These are phyloP conservation scores for Columba livia DNA, from an alignment of 2,113 vertebrate genomes.

Conservation along the genomic window DNA sequence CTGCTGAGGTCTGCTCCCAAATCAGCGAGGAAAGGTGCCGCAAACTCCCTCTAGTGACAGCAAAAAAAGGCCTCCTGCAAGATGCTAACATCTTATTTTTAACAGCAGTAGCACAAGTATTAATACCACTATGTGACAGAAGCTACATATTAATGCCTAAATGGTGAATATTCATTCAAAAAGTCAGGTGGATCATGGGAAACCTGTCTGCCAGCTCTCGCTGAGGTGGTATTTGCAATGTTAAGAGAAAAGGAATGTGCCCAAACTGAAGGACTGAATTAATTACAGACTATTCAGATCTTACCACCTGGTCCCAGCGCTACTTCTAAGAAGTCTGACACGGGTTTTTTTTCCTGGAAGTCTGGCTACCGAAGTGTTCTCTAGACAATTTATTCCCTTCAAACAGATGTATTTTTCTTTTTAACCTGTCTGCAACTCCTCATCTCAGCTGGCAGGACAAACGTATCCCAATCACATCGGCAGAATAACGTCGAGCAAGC, in stretches of 20 bases:
- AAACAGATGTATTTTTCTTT: neutral
- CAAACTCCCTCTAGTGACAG: neutral
- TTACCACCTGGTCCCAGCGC: neutral
- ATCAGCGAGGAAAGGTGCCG: neutral
- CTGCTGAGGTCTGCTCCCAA: neutral
- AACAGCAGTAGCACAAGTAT: neutral
- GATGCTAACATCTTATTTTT: neutral
- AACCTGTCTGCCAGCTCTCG: neutral
- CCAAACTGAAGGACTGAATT: neutral
- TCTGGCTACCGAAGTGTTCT: neutral
- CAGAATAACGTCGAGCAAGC: neutral
- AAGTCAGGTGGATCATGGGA: neutral
- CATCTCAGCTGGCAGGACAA: slow-evolving; percentile 35
- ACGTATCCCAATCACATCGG: neutral
- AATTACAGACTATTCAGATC: neutral
- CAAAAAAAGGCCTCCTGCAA: neutral
- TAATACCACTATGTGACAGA: neutral
- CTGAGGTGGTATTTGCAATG: neutral
- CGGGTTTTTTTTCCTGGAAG: slow-evolving; percentile 45
- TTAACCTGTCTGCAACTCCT: slow-evolving; percentile 13
- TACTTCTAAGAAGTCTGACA: slow-evolving; percentile 42
- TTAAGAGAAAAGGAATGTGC: neutral
- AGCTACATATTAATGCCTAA: neutral
- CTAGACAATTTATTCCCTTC: slow-evolving; percentile 13
- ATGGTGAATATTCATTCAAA: neutral